Evolutionary conservation across 2,888 invertebrate species (phyloP).

Genomic region (Stegana nigrithorax): DNA sequence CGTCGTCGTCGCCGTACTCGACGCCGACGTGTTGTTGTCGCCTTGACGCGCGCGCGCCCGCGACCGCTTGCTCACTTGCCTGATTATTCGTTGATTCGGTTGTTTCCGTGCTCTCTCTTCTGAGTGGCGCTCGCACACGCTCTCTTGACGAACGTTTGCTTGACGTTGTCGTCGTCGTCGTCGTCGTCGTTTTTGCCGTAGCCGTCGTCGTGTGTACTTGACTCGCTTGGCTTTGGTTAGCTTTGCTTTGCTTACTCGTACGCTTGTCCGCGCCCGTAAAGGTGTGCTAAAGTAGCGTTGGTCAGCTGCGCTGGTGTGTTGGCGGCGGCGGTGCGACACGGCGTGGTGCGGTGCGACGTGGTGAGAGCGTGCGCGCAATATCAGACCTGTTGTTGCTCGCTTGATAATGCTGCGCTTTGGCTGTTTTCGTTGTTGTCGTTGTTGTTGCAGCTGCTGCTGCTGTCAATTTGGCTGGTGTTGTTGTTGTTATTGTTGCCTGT

Average conservation of each 20-base stretch:
- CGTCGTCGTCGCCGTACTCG: slow-evolving; percentile 2
- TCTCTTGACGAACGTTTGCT: not conserved
- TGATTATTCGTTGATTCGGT: not conserved
- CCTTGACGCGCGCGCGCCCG: not conserved
- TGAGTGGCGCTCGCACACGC: not conserved
- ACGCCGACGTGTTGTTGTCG: slow-evolving; percentile 30
- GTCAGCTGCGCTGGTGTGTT: slow-evolving; percentile 36
- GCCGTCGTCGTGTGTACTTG: not conserved
- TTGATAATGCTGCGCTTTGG: slow-evolving; percentile 55
- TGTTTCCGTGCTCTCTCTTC: not conserved
- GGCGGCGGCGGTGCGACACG: not conserved
- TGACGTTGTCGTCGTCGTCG: not conserved
- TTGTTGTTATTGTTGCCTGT: slow-evolving; percentile 41
- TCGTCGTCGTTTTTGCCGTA: slow-evolving; percentile 25
- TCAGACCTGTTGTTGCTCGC: slow-evolving; percentile 43
- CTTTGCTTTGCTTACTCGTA: no score
- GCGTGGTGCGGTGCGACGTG: not conserved
- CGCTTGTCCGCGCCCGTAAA: no score
- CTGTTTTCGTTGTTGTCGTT: slow-evolving; percentile 41
- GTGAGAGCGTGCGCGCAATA: no score
- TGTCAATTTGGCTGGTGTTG: slow-evolving; percentile 32
- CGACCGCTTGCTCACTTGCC: not conserved
- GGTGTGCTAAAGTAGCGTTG: slow-evolving; percentile 12
- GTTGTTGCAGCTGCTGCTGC: slow-evolving; percentile 25
- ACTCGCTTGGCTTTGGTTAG: not conserved